Conservation (phyloP, 2,888 invertebrate species). For the Lasioglossum lativentre region DNA sequence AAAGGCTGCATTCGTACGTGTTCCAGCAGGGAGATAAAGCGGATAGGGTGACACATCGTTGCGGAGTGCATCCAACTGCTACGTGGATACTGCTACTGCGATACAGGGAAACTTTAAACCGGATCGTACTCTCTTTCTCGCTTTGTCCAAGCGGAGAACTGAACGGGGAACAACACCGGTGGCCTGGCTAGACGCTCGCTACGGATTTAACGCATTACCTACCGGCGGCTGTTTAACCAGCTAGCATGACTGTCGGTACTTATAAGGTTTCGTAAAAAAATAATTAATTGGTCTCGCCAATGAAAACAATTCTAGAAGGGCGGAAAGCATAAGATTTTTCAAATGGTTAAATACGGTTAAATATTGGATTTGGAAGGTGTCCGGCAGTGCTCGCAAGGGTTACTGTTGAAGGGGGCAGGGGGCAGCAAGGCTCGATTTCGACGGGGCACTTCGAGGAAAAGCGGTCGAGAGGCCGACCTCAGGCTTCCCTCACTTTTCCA, state of each 20-base stretch:
- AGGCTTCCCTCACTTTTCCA: not conserved
- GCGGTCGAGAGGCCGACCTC: slow-evolving; percentile 16
- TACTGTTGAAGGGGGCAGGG: slow-evolving; percentile 64
- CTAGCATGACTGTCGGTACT: not conserved
- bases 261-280: too few species aligned
- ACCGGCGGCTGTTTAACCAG: not conserved
- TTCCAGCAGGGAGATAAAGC: slow-evolving; percentile 31
- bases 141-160: not conserved
- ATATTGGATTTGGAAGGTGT: not conserved
- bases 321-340: not conserved
- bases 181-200: slow-evolving; percentile 69
- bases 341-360: not conserved
- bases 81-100: slow-evolving; percentile 17
- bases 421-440: slow-evolving; percentile 28
- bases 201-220: slow-evolving; percentile 56
- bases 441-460: slow-evolving; percentile 58
- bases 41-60: slow-evolving; percentile 41
- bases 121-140: slow-evolving; percentile 15
- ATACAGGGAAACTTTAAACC: slow-evolving; percentile 47
- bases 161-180: slow-evolving; percentile 42
- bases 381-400: slow-evolving; percentile 39
- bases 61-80: slow-evolving; percentile 24
- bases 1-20: slow-evolving; percentile 13
- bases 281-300: too few species aligned
- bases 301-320: too few species aligned